Percentiles rank a stretch among this genome's conserved stretches.
Conservation (phyloP, 2,113 vertebrate genomes). For the Notiomystis cincta region DNA sequence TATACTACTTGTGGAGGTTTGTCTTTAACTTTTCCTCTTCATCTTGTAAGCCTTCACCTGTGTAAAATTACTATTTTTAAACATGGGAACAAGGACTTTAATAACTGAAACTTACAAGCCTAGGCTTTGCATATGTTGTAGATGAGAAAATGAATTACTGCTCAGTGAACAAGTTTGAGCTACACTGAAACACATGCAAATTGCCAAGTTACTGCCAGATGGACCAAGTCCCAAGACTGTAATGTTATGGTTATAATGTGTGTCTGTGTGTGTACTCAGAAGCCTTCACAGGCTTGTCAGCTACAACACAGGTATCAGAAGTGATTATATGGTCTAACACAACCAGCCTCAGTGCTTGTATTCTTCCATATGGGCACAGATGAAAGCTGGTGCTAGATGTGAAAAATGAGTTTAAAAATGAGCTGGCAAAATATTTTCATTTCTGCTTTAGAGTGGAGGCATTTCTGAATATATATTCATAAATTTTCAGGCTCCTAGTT, state of each 20-base stretch:
- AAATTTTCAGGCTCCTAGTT: background rate
- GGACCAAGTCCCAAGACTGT: background rate
- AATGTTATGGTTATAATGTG: background rate
- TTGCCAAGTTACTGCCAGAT: background rate
- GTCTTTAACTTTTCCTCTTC: background rate
- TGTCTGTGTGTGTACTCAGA: background rate
- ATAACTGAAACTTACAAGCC: background rate
- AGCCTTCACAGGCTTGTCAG: background rate
- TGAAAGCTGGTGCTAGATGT: background rate
- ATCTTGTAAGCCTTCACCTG: background rate
- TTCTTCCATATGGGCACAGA: background rate
- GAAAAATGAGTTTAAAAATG: background rate
- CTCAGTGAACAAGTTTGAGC: background rate
- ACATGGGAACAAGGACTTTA: background rate
- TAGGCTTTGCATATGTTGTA: background rate
- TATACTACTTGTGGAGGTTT: fast-evolving
- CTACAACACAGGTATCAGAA: background rate
- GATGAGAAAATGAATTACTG: background rate
- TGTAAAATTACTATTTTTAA: background rate
- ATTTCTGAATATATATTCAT: background rate
- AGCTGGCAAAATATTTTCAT: background rate
- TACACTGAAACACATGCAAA: background rate
- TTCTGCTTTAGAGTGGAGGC: background rate
- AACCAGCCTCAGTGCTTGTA: background rate
- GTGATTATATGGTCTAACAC: background rate